These are phyloP conservation scores for Coremacera marginata DNA, from an alignment of 2,888 invertebrate genomes.

Conservation along the genomic window DNA sequence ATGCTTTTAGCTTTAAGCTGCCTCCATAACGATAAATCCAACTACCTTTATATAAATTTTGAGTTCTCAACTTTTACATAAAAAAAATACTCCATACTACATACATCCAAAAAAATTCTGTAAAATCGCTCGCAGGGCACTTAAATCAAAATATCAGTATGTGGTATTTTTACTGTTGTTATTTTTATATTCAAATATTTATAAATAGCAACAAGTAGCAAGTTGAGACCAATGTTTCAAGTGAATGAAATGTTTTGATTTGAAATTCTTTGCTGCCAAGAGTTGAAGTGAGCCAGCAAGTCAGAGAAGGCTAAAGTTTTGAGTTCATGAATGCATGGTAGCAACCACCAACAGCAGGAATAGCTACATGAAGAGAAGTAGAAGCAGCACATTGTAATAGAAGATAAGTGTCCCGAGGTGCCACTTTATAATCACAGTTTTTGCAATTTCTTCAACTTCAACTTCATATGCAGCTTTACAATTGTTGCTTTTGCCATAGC, in stretches of 20 bases:
- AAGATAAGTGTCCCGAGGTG: slow-evolving; percentile 8
- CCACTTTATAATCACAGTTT: slow-evolving; percentile 30
- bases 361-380: background rate
- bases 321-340: background rate
- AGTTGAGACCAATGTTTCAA: no score
- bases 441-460: slow-evolving; percentile 7
- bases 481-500: background rate
- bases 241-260: slow-evolving; percentile 25
- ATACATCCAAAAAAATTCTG: no score
- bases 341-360: background rate
- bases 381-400: background rate
- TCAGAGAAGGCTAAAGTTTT: background rate
- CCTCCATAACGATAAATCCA: no score
- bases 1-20: no score
- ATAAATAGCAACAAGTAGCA: no score
- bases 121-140: no score
- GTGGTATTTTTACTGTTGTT: background rate
- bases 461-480: background rate
- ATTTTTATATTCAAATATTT: background rate
- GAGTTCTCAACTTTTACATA: no score
- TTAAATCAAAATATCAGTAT: background rate
- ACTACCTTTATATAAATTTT: no score
- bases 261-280: slow-evolving; percentile 7
- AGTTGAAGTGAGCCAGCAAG: background rate
- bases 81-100: no score